These are phyloP conservation scores for Catharus fuscescens DNA, from an alignment of 2,113 vertebrate genomes.

Conservation along the genomic window DNA sequence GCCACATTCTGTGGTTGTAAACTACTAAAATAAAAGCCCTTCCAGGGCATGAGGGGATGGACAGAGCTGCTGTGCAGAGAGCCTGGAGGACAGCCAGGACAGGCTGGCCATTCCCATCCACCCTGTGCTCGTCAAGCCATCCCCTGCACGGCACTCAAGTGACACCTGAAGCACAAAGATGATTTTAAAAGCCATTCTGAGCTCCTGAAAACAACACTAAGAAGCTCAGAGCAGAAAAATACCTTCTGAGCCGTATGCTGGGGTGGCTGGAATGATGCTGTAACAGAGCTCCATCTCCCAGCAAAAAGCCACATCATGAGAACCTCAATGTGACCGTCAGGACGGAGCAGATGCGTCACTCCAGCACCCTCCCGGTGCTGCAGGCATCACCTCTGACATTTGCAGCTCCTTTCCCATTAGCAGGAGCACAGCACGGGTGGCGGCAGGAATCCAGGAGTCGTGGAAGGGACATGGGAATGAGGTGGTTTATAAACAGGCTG, in stretches of 20 bases:
- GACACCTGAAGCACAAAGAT: background rate
- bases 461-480: background rate
- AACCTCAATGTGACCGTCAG: background rate
- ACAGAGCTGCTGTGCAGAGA: background rate
- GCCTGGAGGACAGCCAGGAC: background rate
- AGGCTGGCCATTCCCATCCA: background rate
- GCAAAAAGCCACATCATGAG: background rate
- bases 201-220: background rate
- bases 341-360: rapidly evolving
- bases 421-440: background rate
- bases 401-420: background rate
- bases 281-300: background rate
- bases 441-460: background rate
- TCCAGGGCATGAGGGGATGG: rapidly evolving
- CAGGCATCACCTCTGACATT: background rate
- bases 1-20: background rate
- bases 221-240: background rate
- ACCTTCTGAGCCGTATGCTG: background rate
- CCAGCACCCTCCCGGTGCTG: background rate
- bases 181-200: background rate
- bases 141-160: background rate
- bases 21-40: background rate
- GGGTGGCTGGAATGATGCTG: background rate
- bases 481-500: constrained; percentile 32
- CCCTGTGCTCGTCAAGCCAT: rapidly evolving